Conservation (phyloP, 2,113 vertebrate species). For the Paralichthys olivaceus region DNA sequence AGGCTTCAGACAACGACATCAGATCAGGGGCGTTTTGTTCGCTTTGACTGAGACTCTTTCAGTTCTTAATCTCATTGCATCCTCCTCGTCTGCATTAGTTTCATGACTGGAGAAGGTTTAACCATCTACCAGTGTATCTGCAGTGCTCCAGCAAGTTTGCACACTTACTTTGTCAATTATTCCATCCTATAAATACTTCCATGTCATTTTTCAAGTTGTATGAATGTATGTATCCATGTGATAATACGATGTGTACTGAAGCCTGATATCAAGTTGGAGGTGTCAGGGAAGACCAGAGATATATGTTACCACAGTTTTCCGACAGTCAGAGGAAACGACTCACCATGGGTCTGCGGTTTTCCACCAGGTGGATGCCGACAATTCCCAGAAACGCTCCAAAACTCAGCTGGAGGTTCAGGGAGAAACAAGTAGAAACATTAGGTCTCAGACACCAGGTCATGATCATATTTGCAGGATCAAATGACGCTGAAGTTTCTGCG, state of each 20-base stretch:
- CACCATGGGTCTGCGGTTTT: conserved; percentile 96
- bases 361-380: conserved; percentile 91
- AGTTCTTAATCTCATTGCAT: too few species aligned
- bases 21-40: too few species aligned
- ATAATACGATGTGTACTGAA: neutral
- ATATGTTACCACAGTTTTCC: neutral
- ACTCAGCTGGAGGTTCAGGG: conserved; percentile 85
- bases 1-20: too few species aligned
- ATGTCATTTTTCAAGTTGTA: neutral
- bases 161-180: neutral
- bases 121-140: too few species aligned
- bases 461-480: neutral
- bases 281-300: neutral
- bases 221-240: neutral
- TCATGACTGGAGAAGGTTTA: too few species aligned
- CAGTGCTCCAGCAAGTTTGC: too few species aligned
- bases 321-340: conserved; percentile 63
- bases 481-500: neutral
- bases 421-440: neutral
- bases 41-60: too few species aligned
- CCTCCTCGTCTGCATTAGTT: too few species aligned
- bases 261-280: neutral
- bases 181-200: neutral
- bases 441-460: neutral
- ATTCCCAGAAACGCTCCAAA: conserved; percentile 94